Conservation (phyloP, 1,140 invertebrate species). For the Aleiodes sp. region DNA sequence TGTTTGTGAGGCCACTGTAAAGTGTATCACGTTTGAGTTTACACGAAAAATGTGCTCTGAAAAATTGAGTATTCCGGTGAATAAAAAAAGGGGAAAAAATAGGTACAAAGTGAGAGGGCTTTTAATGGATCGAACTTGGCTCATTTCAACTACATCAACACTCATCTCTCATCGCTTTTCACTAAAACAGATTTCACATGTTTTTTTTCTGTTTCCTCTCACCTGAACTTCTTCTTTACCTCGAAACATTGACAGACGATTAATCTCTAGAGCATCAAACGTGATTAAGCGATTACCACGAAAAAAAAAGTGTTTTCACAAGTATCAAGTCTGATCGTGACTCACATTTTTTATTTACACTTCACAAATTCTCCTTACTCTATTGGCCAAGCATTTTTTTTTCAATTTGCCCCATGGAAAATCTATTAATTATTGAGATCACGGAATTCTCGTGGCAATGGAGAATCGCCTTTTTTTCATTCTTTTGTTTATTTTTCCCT, state of each 20-base stretch:
- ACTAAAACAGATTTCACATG: not conserved
- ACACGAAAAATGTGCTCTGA: not conserved
- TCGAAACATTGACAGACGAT: not conserved
- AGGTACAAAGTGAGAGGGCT: not conserved
- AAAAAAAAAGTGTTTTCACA: not conserved
- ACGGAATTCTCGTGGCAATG: not conserved
- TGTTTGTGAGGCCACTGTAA: no score
- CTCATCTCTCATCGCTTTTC: not conserved
- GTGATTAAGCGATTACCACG: not conserved
- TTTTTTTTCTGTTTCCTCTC: no score
- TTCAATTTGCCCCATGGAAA: not conserved
- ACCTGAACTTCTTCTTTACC: not conserved
- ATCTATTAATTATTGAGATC: conserved; percentile 17
- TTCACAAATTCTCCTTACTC: no score
- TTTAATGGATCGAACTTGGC: conserved; percentile 29
- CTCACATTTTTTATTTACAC: not conserved
- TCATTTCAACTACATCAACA: conserved; percentile 24
- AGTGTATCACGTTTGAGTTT: not conserved
- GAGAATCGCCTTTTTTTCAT: not conserved
- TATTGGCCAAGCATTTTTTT: no score
- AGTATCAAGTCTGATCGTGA: not conserved
- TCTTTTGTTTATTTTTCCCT: not conserved
- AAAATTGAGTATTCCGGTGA: not conserved
- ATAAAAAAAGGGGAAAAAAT: not conserved
- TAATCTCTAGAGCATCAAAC: not conserved